Evolutionary conservation across 2,113 vertebrate genomes (phyloP), one percentile per base, ranked within the genome.

Genomic region (Megaceryle maxima): DNA sequence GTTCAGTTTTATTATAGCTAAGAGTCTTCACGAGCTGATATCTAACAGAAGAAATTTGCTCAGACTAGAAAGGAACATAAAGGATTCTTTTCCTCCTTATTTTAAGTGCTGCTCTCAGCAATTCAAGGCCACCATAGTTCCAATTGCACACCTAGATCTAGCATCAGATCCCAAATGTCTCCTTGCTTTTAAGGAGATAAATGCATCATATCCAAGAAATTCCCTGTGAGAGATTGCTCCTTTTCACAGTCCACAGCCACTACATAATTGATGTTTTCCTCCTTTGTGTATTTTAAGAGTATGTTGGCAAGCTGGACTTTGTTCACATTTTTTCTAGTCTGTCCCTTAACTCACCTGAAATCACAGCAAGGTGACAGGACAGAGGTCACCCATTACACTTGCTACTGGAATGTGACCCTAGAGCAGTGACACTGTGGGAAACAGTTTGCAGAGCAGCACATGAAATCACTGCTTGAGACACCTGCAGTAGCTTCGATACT

Each of bases 331-430:
- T 84, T 75, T 59, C 64, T 66, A 92, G 25, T 24, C 57, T 37
- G 16, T 41, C n/a, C 44, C 57, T 56, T 92, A 90, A 86, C 55
- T 44, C 82, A 88, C 78, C 86, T 84, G 83, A 89, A 66, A 55
- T 51, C 59, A 41, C 0, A 59, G 57, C 18, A 69, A 31, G 56
- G 43, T 12, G 12, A 57, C 39, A 93, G 56, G 44, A 64, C 56
- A 93, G 77, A 88, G 75, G 83, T 88, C 83, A 93, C 17, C 68
- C 59, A 60, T 62, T 31, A 13, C 26, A 59, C 39, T 51, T 43
- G 22, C 78, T 48, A 25, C 77, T 77, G 39, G 26, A 89, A 78
- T 88, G 44, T 1, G 13, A 94, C 15, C 90, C 82, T 35, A 29
- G 25, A 56, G 56, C 44, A 78, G 44, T 55, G 29, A 6, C 31